A percentile compares a stretch with the other conserved stretches of the same genome.
Evolutionary conservation across 2,113 vertebrate species (phyloP).

Genomic region (Nerophis lumbriciformis): DNA sequence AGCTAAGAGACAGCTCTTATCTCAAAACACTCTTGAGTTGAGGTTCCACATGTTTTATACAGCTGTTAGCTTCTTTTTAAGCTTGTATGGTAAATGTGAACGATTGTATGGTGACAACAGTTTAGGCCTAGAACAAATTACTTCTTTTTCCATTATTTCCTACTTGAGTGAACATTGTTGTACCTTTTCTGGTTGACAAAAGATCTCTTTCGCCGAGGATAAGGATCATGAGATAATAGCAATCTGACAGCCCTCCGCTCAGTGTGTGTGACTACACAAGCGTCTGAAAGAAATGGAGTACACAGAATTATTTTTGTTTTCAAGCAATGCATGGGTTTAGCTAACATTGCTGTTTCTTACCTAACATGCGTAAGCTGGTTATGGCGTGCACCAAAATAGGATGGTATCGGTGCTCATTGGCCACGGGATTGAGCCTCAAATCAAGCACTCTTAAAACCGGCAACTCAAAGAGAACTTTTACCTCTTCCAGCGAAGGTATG

Average conservation of each 20-base stretch:
- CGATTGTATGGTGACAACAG: too few relatives aligned
- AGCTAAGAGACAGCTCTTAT: too few relatives aligned
- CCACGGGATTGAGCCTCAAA: constrained; percentile 76
- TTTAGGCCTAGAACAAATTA: too few relatives aligned
- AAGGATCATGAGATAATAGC: constrained; percentile 66
- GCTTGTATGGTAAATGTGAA: too few relatives aligned
- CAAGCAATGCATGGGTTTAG: neutral
- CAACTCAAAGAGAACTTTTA: constrained; percentile 66
- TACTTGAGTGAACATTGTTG: too few relatives aligned
- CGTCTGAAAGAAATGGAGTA: constrained; percentile 50
- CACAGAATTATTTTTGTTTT: neutral
- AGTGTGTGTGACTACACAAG: constrained; percentile 68
- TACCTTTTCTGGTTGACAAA: constrained; percentile 39
- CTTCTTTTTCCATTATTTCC: too few relatives aligned
- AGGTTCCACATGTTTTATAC: too few relatives aligned
- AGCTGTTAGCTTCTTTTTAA: too few relatives aligned
- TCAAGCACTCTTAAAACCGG: constrained; percentile 70
- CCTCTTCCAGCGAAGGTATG: constrained; percentile 70
- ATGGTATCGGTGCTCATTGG: constrained; percentile 69
- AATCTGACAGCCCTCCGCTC: constrained; percentile 70
- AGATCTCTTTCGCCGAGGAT: constrained; percentile 30
- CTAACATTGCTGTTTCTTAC: constrained; percentile 34
- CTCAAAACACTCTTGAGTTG: too few relatives aligned
- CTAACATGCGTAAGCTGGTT: constrained; percentile 69
- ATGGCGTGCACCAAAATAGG: constrained; percentile 70